Base-by-base conservation (phyloP, 1,140 invertebrate species). In the Camponotus vicinus region DNA sequence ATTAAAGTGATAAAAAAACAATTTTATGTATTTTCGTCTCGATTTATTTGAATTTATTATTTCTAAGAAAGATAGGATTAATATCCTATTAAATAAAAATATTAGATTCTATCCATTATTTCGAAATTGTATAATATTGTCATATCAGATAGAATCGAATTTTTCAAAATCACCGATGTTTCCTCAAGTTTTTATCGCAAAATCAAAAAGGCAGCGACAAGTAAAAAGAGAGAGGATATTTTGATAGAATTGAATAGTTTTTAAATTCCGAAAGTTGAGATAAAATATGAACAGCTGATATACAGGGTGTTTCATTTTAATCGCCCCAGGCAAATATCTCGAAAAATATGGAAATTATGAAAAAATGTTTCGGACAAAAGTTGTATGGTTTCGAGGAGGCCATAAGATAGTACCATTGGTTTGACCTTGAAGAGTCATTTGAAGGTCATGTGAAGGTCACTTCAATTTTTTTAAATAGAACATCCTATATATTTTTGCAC, bases 261-360 rank as follows among this genome's bases (percentile, higher is more conserved):
- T 78, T 78, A 78, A 63, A 78, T 78, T 78, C 59, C 11, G 8
- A 15, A 42, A 64, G 21, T 61, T 42, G 27, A 78, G 75, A 78
- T 78, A 63, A 45, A 45, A 64, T 34, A 8, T 63, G 40, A 52
- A 37, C 37, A 27, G 76, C 6, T 34, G 45, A 75, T 32, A 80
- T 42, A 21, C 2, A 67, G 5, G 9, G 8, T 21, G n/a, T n/a
- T n/a, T n/a, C 21, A 21, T 21, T 21, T 21, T 21, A 21, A 21
- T 21, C 21, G n/a, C n/a, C n/a, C n/a, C n/a, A n/a, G n/a, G n/a
- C n/a, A 21, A 21, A 21, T 21, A 21, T 21, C 21, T n/a, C n/a
- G n/a, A n/a, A n/a, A n/a, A n/a, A n/a, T n/a, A n/a, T n/a, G n/a
- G n/a, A n/a, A n/a, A n/a, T n/a, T n/a, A n/a, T n/a, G n/a, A n/a